Percentiles rank a stretch among this genome's conserved stretches.
Evolutionary conservation across 2,113 vertebrate genomes (phyloP).

Genomic region (Sceloporus undulatus): DNA sequence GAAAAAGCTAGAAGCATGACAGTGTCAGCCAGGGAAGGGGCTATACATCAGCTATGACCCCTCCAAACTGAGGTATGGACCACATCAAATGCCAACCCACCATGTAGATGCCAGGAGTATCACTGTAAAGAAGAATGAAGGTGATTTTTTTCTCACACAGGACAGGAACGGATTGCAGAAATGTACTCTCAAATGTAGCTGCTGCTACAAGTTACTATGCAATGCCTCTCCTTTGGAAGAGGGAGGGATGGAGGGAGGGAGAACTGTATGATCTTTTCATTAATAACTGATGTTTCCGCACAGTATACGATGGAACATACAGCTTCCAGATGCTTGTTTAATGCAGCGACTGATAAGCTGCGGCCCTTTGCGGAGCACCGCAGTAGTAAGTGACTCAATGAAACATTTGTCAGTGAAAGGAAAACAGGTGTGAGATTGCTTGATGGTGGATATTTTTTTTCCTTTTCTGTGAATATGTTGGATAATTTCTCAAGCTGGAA

Average conservation of each 20-base stretch:
- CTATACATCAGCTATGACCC: neutral
- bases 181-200: slow-evolving; percentile 9
- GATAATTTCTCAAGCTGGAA: slow-evolving; percentile 58
- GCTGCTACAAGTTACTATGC: neutral
- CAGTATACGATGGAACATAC: neutral
- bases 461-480: slow-evolving; percentile 55
- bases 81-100: neutral
- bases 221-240: slow-evolving; percentile 35
- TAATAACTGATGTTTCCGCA: slow-evolving; percentile 29
- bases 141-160: neutral
- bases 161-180: neutral
- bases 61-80: too few species aligned
- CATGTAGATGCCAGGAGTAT: neutral
- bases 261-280: slow-evolving; percentile 19
- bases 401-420: slow-evolving; percentile 70
- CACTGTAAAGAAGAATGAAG: neutral
- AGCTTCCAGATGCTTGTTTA: slow-evolving; percentile 56
- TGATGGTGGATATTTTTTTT: slow-evolving; percentile 35
- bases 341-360: slow-evolving; percentile 46
- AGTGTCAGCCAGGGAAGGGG: neutral
- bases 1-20: neutral
- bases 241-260: neutral
- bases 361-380: slow-evolving; percentile 1
- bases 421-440: slow-evolving; percentile 69
- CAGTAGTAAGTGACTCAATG: slow-evolving; percentile 39